A percentile compares a stretch with the other conserved stretches of the same genome.
phyloP scores from a whole-genome alignment of 2,113 vertebrate species.

The Mustelus asterias region DNA sequence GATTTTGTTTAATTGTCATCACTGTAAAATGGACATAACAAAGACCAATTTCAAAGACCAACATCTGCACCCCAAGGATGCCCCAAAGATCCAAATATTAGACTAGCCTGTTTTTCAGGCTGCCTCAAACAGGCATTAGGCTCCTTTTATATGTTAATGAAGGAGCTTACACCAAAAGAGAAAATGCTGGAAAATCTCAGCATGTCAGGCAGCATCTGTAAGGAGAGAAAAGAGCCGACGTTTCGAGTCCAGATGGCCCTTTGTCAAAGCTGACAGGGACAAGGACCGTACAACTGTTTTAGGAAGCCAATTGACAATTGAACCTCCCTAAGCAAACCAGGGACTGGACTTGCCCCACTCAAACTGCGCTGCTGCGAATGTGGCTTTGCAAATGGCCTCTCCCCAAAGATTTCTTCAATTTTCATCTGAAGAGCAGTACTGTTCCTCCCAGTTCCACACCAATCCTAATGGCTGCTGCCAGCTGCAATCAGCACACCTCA shows the following conservation, averaged over 20 bases:
- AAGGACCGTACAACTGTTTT: not conserved
- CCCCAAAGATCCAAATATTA: not conserved
- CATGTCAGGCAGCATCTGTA: no score
- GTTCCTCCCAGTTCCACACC: not conserved
- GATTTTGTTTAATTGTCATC: not conserved
- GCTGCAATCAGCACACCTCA: not conserved
- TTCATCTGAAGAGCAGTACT: not conserved
- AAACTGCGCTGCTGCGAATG: not conserved
- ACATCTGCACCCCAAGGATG: not conserved
- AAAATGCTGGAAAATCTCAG: no score
- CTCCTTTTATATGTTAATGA: not conserved
- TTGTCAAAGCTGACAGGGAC: no score
- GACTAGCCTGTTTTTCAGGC: not conserved
- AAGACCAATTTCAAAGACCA: not conserved
- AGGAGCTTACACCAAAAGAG: no score
- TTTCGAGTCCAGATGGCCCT: no score
- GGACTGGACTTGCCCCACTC: not conserved
- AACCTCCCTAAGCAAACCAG: not conserved
- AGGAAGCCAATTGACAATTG: not conserved
- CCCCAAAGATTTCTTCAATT: not conserved
- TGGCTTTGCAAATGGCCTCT: not conserved
- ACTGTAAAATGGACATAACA: not conserved
- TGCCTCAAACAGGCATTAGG: not conserved
- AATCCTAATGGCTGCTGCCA: not conserved
- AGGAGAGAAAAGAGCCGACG: no score